phyloP scores from a whole-genome alignment of 2,797 vertebrate genomes.

The Neosilurus mollespiculum region DNA sequence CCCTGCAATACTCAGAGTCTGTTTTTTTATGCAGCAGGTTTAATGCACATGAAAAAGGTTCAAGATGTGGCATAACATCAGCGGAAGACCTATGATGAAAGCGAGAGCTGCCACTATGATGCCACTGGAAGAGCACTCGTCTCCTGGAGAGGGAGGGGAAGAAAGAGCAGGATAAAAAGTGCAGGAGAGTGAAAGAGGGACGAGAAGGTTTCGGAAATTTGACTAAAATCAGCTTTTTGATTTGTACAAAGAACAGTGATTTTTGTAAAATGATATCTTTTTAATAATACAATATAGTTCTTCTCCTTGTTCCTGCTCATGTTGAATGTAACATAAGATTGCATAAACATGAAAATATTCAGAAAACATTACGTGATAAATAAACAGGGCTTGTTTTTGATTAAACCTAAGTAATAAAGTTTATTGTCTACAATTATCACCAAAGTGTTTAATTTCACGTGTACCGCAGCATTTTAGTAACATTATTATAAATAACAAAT shows the following conservation, averaged over 20 bases:
- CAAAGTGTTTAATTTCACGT: background rate
- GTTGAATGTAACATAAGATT: background rate
- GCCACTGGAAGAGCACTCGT: constrained; percentile 68
- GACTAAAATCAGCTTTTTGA: constrained; percentile 11
- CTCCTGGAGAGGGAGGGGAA: constrained; percentile 16
- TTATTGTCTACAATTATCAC: background rate
- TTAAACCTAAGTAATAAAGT: background rate
- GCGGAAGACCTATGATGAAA: constrained; percentile 65
- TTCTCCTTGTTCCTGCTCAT: too few species aligned
- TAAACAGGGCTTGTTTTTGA: background rate
- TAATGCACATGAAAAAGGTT: constrained; percentile 47
- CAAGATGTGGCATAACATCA: constrained; percentile 40
- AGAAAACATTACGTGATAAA: background rate
- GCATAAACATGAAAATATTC: background rate
- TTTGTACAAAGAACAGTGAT: background rate
- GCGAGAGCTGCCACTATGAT: constrained; percentile 77
- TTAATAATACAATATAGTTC: background rate
- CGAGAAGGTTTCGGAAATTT: constrained; percentile 31
- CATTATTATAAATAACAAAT: background rate
- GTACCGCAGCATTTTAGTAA: background rate
- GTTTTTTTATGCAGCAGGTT: constrained; percentile 33
- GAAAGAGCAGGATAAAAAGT: constrained; percentile 7
- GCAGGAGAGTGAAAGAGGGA: constrained; percentile 63
- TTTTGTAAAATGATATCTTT: background rate
- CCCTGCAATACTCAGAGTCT: background rate